These are phyloP conservation scores for Sialia sialis DNA, from an alignment of 2,113 vertebrate species.

Conservation along the genomic window DNA sequence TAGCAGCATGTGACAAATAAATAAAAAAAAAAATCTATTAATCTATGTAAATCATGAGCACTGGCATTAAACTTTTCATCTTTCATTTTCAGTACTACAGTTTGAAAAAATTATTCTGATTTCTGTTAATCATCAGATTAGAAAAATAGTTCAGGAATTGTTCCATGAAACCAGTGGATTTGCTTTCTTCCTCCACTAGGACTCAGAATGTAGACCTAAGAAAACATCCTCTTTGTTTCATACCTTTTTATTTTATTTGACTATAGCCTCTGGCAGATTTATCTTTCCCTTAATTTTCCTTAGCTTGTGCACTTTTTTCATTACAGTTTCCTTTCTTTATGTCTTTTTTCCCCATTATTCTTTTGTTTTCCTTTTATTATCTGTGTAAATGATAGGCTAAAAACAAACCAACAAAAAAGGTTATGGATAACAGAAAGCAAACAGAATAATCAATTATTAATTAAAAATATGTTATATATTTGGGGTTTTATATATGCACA, in stretches of 20 bases:
- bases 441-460: neutral
- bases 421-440: neutral
- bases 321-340: neutral
- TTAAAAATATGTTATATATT: neutral
- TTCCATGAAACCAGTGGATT: neutral
- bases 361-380: neutral
- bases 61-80: neutral
- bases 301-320: neutral
- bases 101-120: neutral
- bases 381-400: neutral
- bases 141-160: neutral
- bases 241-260: neutral
- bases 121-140: neutral
- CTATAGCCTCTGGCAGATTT: neutral
- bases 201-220: neutral
- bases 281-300: neutral
- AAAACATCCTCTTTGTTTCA: accelerated
- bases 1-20: neutral
- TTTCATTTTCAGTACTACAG: neutral
- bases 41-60: neutral
- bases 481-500: neutral
- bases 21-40: neutral
- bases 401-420: neutral
- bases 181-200: neutral
- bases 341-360: neutral